Conservation (phyloP, 2,113 vertebrate species). For the Carassius gibelio region DNA sequence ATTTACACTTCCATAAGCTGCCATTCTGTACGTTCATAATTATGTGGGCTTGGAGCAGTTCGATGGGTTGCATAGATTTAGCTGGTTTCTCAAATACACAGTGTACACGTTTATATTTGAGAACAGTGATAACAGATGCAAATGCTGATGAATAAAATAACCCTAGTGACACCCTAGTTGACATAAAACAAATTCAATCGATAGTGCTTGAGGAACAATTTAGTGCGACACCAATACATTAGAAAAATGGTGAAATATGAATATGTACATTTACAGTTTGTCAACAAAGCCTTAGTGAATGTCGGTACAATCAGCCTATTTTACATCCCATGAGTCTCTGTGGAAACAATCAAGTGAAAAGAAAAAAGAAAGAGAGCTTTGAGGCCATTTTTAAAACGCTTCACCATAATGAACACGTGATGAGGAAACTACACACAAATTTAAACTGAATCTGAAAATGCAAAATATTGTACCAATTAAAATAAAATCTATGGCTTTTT, state of each 20-base stretch:
- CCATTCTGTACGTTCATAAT: background rate
- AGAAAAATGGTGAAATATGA: background rate
- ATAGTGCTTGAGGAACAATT: background rate
- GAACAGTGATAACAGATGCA: background rate
- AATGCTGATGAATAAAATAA: conserved; percentile 25
- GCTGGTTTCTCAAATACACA: conserved; percentile 31
- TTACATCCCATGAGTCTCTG: background rate
- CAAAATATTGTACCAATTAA: conserved; percentile 32
- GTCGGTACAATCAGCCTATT: conserved; percentile 16
- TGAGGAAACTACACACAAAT: background rate
- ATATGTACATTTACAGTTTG: background rate
- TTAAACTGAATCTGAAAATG: background rate
- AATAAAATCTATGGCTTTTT: conserved; percentile 58
- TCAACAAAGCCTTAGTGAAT: background rate
- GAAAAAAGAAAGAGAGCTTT: background rate
- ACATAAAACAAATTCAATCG: background rate
- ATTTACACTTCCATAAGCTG: conserved; percentile 27
- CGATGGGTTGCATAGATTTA: conserved; percentile 63
- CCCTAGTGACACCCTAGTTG: background rate
- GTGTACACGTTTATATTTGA: conserved; percentile 30
- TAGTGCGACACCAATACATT: background rate
- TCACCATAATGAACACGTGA: background rate
- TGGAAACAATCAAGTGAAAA: background rate
- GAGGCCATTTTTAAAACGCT: background rate
- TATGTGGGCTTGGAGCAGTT: conserved; percentile 22